These are phyloP conservation scores for Ophioninae sp. DNA, from an alignment of 2,888 invertebrate genomes.

Conservation along the genomic window DNA sequence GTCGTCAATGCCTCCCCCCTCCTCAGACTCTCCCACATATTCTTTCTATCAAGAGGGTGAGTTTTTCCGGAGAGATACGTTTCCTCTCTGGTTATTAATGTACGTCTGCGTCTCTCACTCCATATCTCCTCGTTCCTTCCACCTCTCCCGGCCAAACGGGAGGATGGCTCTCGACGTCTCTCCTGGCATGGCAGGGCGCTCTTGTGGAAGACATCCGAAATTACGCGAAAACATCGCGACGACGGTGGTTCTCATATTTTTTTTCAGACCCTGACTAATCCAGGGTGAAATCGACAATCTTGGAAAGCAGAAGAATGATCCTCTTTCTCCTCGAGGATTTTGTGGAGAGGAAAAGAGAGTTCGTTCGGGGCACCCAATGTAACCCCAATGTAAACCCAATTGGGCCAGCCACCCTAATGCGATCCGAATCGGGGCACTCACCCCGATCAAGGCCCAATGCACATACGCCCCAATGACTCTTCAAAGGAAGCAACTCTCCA, in stretches of 20 bases:
- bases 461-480: too few relatives aligned
- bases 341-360: too few relatives aligned
- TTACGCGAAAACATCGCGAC: constrained; percentile 71
- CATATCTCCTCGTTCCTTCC: constrained; percentile 28
- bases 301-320: too few relatives aligned
- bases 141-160: constrained; percentile 50
- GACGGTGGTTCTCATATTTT: constrained; percentile 71
- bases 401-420: too few relatives aligned
- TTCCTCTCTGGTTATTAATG: constrained; percentile 79
- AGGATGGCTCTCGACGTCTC: constrained; percentile 38
- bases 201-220: constrained; percentile 69
- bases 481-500: too few relatives aligned
- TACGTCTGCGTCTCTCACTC: constrained; percentile 74
- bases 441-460: too few relatives aligned
- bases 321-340: too few relatives aligned
- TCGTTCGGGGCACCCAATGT: too few relatives aligned
- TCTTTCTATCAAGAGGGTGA: constrained; percentile 67
- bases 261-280: background rate
- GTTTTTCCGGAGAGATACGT: constrained; percentile 73
- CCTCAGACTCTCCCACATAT: constrained; percentile 61
- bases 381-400: too few relatives aligned
- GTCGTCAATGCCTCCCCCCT: constrained; percentile 60
- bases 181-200: constrained; percentile 74
- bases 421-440: too few relatives aligned
- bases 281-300: too few relatives aligned